Percentiles rank a stretch among this genome's conserved stretches.
Evolutionary conservation across 2,888 invertebrate species (phyloP).

Genomic region (Mallateleia sp.): DNA sequence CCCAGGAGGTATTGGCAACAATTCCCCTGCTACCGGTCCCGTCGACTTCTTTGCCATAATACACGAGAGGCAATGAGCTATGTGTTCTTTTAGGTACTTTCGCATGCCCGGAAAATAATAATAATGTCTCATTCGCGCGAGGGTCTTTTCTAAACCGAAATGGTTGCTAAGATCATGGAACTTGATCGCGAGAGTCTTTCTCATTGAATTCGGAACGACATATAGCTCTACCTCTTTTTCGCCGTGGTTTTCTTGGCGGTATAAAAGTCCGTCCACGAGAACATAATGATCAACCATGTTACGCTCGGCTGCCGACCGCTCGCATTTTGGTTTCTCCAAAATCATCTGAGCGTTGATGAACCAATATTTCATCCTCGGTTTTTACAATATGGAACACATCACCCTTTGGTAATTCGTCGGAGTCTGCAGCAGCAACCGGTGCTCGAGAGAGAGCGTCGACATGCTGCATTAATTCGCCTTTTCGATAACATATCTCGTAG

Average conservation of each 20-base stretch:
- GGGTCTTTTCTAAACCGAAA: slow-evolving; percentile 65
- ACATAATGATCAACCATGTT: background rate
- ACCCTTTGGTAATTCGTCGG: too few relatives aligned
- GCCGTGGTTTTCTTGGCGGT: background rate
- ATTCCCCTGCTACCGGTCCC: slow-evolving; percentile 74
- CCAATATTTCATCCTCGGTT: slow-evolving; percentile 19
- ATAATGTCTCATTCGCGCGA: slow-evolving; percentile 43
- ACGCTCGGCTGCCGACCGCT: slow-evolving; percentile 10
- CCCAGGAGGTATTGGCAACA: slow-evolving; percentile 77
- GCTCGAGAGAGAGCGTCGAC: slow-evolving; percentile 73
- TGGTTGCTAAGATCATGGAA: slow-evolving; percentile 72
- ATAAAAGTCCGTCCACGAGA: slow-evolving; percentile 37
- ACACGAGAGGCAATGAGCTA: slow-evolving; percentile 74
- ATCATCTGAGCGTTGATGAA: slow-evolving; percentile 30
- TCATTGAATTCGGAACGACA: slow-evolving; percentile 42
- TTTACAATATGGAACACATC: slow-evolving; percentile 1
- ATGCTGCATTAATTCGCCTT: slow-evolving; percentile 65
- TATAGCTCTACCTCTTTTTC: slow-evolving; percentile 6
- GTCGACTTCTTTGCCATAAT: slow-evolving; percentile 54
- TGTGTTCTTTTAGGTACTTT: slow-evolving; percentile 74
- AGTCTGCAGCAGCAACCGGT: slow-evolving; percentile 4
- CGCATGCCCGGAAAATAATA: slow-evolving; percentile 78
- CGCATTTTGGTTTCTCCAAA: background rate
- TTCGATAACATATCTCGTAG: slow-evolving; percentile 58
- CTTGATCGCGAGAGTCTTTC: slow-evolving; percentile 48